Conservation (phyloP, 2,113 vertebrate genomes). For the Nothocercus julius region DNA sequence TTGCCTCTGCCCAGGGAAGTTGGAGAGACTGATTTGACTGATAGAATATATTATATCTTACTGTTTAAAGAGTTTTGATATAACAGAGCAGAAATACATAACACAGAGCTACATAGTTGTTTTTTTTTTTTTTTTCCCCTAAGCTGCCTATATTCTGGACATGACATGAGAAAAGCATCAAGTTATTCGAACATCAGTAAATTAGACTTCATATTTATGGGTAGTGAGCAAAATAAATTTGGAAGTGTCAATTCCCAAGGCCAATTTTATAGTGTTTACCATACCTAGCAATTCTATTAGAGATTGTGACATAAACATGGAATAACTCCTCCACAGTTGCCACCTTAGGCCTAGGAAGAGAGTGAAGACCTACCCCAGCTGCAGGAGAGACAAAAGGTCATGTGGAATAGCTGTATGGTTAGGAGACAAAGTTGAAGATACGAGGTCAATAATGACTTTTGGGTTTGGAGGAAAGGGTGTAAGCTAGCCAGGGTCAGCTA, state of each 20-base stretch:
- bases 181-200: background rate
- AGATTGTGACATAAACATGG: background rate
- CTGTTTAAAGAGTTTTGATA: background rate
- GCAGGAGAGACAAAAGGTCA: background rate
- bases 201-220: background rate
- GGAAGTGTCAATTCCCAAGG: background rate
- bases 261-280: background rate
- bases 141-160: background rate
- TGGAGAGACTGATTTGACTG: background rate
- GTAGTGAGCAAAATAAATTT: background rate
- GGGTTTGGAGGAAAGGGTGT: background rate
- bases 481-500: background rate
- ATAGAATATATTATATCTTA: conserved; percentile 10
- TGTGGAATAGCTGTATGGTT: background rate
- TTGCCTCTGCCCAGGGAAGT: background rate
- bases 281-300: background rate
- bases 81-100: background rate
- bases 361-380: background rate
- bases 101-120: background rate
- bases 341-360: background rate
- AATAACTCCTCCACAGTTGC: background rate
- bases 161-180: background rate
- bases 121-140: background rate
- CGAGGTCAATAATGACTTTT: background rate
- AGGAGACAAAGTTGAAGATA: background rate